Evolutionary conservation across 2,797 vertebrate genomes (phyloP).

Genomic region (Otolemur crassicaudatus): DNA sequence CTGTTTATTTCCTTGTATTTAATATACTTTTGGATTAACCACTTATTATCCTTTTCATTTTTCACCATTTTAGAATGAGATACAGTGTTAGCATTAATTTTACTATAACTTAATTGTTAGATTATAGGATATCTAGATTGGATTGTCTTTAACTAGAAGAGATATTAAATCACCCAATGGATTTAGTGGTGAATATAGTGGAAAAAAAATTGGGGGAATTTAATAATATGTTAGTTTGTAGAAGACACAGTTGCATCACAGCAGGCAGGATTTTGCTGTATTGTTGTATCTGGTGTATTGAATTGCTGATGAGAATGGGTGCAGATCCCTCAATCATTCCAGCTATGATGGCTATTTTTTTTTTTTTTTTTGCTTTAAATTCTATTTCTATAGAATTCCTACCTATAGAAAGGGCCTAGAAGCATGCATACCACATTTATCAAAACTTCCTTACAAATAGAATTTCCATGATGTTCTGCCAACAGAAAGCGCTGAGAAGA

Average conservation of each 20-base stretch:
- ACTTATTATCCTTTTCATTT: not conserved
- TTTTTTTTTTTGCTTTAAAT: not conserved
- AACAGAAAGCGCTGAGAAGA: not conserved
- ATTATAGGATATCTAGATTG: not conserved
- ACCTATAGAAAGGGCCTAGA: not conserved
- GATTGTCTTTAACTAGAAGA: not conserved
- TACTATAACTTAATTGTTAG: not conserved
- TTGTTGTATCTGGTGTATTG: not conserved
- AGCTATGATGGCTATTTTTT: not conserved
- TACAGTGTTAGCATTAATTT: not conserved
- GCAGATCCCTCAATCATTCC: not conserved
- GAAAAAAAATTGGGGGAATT: not conserved
- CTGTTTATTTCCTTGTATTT: not conserved
- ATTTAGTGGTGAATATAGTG: not conserved
- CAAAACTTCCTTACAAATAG: not conserved
- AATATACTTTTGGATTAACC: not conserved
- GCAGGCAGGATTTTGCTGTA: not conserved
- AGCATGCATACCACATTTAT: not conserved
- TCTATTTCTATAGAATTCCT: not conserved
- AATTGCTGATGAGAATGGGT: not conserved
- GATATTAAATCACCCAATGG: not conserved
- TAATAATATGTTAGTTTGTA: not conserved
- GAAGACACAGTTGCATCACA: not conserved
- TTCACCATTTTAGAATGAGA: not conserved
- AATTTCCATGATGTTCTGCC: not conserved